These are phyloP conservation scores for Chlorops oryzae DNA, from an alignment of 1,140 invertebrate genomes.

Conservation along the genomic window DNA sequence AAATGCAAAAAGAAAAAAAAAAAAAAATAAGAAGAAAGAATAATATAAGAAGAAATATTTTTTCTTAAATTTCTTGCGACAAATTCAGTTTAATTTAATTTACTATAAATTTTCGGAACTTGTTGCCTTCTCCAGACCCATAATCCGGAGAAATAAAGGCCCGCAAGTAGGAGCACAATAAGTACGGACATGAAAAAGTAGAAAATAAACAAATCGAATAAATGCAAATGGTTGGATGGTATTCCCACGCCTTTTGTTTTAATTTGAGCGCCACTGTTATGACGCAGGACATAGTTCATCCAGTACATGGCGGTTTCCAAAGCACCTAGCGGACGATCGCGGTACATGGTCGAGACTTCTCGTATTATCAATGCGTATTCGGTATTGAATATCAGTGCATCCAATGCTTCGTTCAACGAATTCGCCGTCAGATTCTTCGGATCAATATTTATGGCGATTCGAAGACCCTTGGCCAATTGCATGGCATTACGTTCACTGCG, in stretches of 20 bases:
- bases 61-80: no score
- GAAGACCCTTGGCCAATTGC: slow-evolving; percentile 33
- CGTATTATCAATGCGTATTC: slow-evolving; percentile 45
- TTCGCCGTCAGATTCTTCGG: slow-evolving; percentile 27
- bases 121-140: slow-evolving; percentile 21
- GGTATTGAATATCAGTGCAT: slow-evolving; percentile 22
- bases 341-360: slow-evolving; percentile 49
- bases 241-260: slow-evolving; percentile 30
- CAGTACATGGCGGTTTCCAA: slow-evolving; percentile 56
- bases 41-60: no score
- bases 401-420: slow-evolving; percentile 34
- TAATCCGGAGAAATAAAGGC: slow-evolving; percentile 14
- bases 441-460: slow-evolving; percentile 28
- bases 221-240: slow-evolving; percentile 29
- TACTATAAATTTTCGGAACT: slow-evolving; percentile 21
- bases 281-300: slow-evolving; percentile 56
- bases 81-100: slow-evolving; percentile 37
- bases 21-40: no score
- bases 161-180: slow-evolving; percentile 12
- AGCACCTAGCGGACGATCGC: slow-evolving; percentile 52
- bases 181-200: slow-evolving; percentile 20
- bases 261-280: slow-evolving; percentile 50
- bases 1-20: no score
- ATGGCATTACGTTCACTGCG: slow-evolving; percentile 46
- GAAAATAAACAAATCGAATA: slow-evolving; percentile 34